Evolutionary conservation across 92 coral and sea anemone genomes (phyloP), one percentile per base, ranked within the genome.

Genomic region (Pocillopora meandrina): DNA sequence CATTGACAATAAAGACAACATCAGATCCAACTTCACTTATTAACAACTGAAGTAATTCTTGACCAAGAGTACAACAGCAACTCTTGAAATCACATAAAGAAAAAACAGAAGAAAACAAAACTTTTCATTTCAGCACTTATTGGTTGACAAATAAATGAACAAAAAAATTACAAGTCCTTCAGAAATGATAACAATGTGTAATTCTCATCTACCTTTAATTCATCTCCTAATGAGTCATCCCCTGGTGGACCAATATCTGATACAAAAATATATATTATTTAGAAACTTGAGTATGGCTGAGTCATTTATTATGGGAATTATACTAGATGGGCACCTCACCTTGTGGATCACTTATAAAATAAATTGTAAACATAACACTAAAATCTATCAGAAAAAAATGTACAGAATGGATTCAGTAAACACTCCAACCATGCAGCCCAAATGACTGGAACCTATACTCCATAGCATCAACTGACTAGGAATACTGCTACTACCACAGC

Each of bases 51-150:
- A 94, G 69, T 31, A 94, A 82, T 77, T 92, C 98, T 70, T 79
- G 75, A 42, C 95, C 98, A 68, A 92, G 65, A 70, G 75, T 90
- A 66, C 95, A 92, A 63, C 95, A 89, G 75, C 89, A 49, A 16
- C 60, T 65, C 82, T 84, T 56, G 67, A n/a, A 57, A 65, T 55
- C 3, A 9, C 33, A 62, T 47, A n/a, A 35, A 58, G 31, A 26
- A 26, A 26, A 26, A 72, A 63, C 11, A 56, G 74, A 5, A 70
- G 12, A 20, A 31, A 67, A 67, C 72, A 65, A 26, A 68, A 23
- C 49, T 23, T 68, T n/a, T 11, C 52, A 42, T 42, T 42, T 42
- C 4, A 42, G 52, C 8, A 3, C 8, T 3, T 42, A 3, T 42
- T 42, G 8, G 8, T 3, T 42, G 52, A 7, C 8, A 42, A 42